Conservation (phyloP, 2,113 vertebrate genomes). For the Barnardius zonarius region DNA sequence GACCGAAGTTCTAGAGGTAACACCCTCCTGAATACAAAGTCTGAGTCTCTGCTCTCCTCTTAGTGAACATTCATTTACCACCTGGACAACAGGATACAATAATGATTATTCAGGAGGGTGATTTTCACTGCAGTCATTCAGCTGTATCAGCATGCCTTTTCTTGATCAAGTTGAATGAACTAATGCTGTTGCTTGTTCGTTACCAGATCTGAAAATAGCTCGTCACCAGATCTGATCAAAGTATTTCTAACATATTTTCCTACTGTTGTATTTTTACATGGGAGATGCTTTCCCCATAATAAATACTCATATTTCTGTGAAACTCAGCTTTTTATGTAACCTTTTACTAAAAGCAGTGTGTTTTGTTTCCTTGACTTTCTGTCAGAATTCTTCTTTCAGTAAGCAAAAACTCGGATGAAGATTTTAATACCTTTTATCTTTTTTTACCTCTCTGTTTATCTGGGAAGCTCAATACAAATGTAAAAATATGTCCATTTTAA, state of each 20-base stretch:
- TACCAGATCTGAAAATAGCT: not conserved
- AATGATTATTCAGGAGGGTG: not conserved
- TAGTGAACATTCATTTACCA: not conserved
- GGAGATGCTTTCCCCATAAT: not conserved
- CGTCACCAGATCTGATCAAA: not conserved
- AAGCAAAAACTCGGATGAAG: not conserved
- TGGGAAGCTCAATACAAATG: not conserved
- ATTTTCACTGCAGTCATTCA: not conserved
- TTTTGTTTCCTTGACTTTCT: not conserved
- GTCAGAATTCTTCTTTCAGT: not conserved
- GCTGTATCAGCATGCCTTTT: not conserved
- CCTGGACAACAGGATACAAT: not conserved
- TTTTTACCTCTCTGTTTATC: not conserved
- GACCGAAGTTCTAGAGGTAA: not conserved
- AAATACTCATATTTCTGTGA: not conserved
- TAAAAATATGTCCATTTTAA: not conserved
- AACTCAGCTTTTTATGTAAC: not conserved
- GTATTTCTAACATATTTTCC: not conserved
- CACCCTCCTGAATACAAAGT: not conserved
- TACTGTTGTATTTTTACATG: not conserved
- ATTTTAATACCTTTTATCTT: not conserved
- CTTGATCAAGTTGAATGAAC: not conserved
- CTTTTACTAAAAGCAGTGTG: not conserved
- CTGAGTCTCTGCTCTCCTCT: not conserved
- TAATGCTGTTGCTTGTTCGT: not conserved